Evolutionary conservation across 2,888 invertebrate species (phyloP), one percentile per base, ranked within the genome.

Genomic region (Synanthedon vespiformis): DNA sequence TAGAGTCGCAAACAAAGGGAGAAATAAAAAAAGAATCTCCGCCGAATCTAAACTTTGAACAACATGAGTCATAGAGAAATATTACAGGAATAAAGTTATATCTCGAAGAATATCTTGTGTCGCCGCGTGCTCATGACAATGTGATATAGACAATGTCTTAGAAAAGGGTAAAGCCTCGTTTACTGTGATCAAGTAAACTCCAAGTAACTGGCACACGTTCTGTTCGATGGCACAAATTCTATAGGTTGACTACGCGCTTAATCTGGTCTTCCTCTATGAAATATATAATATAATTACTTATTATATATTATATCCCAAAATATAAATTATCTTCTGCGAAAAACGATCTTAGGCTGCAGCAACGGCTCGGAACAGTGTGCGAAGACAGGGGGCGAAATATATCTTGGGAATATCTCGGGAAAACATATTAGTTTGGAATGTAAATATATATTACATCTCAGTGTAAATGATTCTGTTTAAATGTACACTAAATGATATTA

Each of bases 121-220:
- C 83, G 78, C 84, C 85, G 79, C 77, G 77, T 85, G 85, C 71
- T 80, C 68, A 68, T 84, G 85, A 86, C 85, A 84, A 80, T 80
- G 75, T 82, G 80, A 85, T 83, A 83, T 80, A 86, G 85, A 83
- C 81, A 82, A 83, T 79, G 73, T 77, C 71, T 76, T 80, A 73
- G 76, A 78, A 79, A 84, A 80, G 80, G 80, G 79, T 80, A 70
- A 68, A 76, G 84, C 77, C 61, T 62, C 74, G 74, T 80, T 81
- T 58, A 70, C 61, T 67, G 58, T 49, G 48, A 48, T 4, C 22
- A 16, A 48, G 22, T 48, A 16, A 44, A 44, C 12, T 10, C 8
- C 44, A 44, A 44, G n/a, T 44, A 44, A 44, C 44, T 44, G 44
- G 44, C 14, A 44, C 14, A 4, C 3, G 6, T 44, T 34, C 34